These are phyloP conservation scores for Hiodon alosoides DNA, from an alignment of 2,113 vertebrate species.

Conservation along the genomic window DNA sequence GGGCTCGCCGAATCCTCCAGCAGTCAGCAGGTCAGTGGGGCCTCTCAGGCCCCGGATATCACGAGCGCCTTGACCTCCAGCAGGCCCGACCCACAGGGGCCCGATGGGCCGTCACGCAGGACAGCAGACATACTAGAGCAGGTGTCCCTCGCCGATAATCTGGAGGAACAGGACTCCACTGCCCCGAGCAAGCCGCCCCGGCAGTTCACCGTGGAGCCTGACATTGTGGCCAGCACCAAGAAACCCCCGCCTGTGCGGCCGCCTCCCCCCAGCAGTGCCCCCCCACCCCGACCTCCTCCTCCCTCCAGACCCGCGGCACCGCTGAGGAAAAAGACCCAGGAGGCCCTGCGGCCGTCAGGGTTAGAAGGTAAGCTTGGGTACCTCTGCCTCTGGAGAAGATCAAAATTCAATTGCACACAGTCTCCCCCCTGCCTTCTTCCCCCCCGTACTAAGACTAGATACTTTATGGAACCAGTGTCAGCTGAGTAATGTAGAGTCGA, in stretches of 20 bases:
- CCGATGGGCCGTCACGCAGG: slow-evolving; percentile 45
- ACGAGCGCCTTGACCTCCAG: slow-evolving; percentile 53
- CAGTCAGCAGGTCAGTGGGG: slow-evolving; percentile 30
- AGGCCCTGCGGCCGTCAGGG: slow-evolving; percentile 67
- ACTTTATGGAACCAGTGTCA: no score
- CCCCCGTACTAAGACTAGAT: no score
- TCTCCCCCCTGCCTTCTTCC: no score
- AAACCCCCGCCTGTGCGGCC: slow-evolving; percentile 82
- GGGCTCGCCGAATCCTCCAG: slow-evolving; percentile 28
- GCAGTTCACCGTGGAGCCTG: slow-evolving; percentile 83
- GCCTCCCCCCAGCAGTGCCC: slow-evolving; percentile 74
- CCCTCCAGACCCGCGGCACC: slow-evolving; percentile 78
- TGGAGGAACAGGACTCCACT: slow-evolving; percentile 57
- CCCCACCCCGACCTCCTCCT: slow-evolving; percentile 86
- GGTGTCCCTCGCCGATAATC: slow-evolving; percentile 45
- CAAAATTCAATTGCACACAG: not conserved
- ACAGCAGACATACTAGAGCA: slow-evolving; percentile 67
- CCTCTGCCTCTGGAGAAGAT: not conserved
- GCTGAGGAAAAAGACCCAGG: slow-evolving; percentile 82
- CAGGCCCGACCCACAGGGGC: not conserved
- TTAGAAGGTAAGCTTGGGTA: slow-evolving; percentile 72
- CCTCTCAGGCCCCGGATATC: slow-evolving; percentile 53
- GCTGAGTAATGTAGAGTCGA: no score
- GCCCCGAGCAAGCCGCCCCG: slow-evolving; percentile 81
- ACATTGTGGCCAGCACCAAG: slow-evolving; percentile 97